Evolutionary conservation across 2,888 invertebrate genomes (phyloP), one percentile per base, ranked within the genome.

Genomic region (Drosophila neoperkinsi): DNA sequence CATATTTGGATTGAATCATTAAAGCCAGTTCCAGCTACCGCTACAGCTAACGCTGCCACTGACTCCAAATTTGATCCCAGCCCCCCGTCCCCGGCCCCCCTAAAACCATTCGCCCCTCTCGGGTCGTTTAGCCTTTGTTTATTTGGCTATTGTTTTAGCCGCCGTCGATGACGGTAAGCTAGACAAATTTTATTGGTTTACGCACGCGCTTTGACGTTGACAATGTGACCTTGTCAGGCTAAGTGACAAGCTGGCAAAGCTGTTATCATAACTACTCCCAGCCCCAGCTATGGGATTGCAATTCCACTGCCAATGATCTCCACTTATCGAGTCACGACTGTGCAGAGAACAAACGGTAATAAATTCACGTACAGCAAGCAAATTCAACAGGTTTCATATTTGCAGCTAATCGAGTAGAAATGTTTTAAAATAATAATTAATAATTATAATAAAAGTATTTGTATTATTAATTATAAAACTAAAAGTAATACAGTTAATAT

Each of bases 1-100:
- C 88, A 88, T 88, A 88, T 88, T 88, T 87, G 88, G 88, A 88
- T 88, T 87, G 88, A 88, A 88, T 88, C 88, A 88, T 88, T 88
- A 88, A 85, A 87, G 87, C 84, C 82, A 82, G 88, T 84, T 83
- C 83, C 71, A 69, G 68, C 72, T 70, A 57, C 57, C 57, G 57
- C 57, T 56, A 56, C 36, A 55, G 55, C 55, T 56, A 56, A 18
- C 38, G 28, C 28, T 43, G 57, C 31, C 31, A 31, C 57, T 34
- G 58, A 51, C 41, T 61, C 33, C 53, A 38, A 43, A 41, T 28
- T 38, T n/a, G 28, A 56, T n/a, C 9, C 28, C 16, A 46, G 25
- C 1, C 18, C 11, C 36, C 36, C 13, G 5, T 5, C 34, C 13
- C 3, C 31, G 13, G 4, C 33, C 21, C 2, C 18, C 1, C 30